These are phyloP conservation scores for Myanophis thanlyinensis DNA, from an alignment of 2,113 vertebrate genomes.

Conservation along the genomic window DNA sequence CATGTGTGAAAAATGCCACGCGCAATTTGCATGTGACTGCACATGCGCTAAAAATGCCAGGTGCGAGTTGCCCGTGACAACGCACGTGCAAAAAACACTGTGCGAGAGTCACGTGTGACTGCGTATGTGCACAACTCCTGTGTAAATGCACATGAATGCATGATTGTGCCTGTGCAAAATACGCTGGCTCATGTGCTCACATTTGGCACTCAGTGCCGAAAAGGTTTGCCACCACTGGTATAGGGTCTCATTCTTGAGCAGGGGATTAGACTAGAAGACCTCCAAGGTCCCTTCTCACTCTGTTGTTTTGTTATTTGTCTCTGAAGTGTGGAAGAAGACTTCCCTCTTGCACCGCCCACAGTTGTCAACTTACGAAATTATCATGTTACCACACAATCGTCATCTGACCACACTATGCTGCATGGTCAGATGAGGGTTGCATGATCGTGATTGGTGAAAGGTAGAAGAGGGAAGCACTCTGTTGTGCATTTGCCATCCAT, in stretches of 20 bases:
- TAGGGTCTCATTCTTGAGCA: background rate
- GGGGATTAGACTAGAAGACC: background rate
- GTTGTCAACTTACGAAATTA: background rate
- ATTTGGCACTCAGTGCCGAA: too few species aligned
- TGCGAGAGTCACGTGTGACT: too few species aligned
- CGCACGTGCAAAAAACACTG: too few species aligned
- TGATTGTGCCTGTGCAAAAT: too few species aligned
- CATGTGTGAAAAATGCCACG: too few species aligned
- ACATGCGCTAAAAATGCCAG: too few species aligned
- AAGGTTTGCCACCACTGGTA: too few species aligned
- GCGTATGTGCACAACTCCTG: too few species aligned
- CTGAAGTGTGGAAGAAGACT: background rate
- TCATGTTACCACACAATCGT: background rate
- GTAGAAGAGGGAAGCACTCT: background rate
- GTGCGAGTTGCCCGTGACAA: too few species aligned
- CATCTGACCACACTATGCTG: background rate
- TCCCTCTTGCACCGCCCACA: background rate
- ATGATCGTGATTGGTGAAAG: background rate
- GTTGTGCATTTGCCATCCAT: background rate
- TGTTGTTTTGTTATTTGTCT: background rate
- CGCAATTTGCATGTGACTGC: too few species aligned
- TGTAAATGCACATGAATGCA: too few species aligned
- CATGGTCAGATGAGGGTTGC: background rate
- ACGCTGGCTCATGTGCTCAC: too few species aligned
- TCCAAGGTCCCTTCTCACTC: background rate